A percentile compares a stretch with the other conserved stretches of the same genome.
phyloP scores from a whole-genome alignment of 2,888 invertebrate species.

The Drosophila kuntzei region DNA sequence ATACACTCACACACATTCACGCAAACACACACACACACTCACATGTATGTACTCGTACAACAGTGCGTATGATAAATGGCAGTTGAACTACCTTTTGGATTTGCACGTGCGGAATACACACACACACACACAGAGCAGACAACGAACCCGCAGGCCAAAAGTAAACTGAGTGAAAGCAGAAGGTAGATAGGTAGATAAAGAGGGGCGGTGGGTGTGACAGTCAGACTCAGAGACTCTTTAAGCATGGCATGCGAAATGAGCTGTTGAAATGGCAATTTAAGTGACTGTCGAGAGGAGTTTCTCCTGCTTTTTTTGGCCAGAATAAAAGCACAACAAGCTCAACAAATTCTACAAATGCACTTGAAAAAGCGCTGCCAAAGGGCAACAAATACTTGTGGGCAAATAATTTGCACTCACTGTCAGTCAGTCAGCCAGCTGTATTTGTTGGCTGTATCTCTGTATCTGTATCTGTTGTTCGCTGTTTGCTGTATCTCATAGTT shows the following conservation, averaged over 20 bases:
- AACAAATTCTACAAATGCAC: slow-evolving; percentile 23
- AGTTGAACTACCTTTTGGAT: slow-evolving; percentile 74
- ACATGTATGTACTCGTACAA: slow-evolving; percentile 45
- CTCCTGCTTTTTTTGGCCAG: slow-evolving; percentile 5
- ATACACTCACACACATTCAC: slow-evolving; percentile 29
- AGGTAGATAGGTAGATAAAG: not conserved
- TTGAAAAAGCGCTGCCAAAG: slow-evolving; percentile 55
- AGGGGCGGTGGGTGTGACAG: slow-evolving; percentile 13
- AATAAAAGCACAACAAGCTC: slow-evolving; percentile 13
- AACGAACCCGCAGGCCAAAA: slow-evolving; percentile 67
- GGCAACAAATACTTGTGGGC: slow-evolving; percentile 63
- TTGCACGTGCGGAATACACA: slow-evolving; percentile 49
- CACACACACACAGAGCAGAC: slow-evolving; percentile 55
- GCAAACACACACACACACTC: slow-evolving; percentile 1
- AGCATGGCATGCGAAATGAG: slow-evolving; percentile 79
- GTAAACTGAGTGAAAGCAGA: slow-evolving; percentile 28
- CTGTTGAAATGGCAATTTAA: slow-evolving; percentile 82
- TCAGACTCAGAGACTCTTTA: slow-evolving; percentile 35
- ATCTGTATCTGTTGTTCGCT: slow-evolving; percentile 30
- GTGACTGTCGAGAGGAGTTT: slow-evolving; percentile 70
- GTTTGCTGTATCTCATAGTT: slow-evolving; percentile 72
- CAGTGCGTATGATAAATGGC: slow-evolving; percentile 79
- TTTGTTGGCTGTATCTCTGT: slow-evolving; percentile 6
- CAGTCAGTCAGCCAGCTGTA: slow-evolving; percentile 17
- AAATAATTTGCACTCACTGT: slow-evolving; percentile 65